Evolutionary conservation across 2,888 invertebrate species (phyloP).

Genomic region (Macrosoma leucophasiata): DNA sequence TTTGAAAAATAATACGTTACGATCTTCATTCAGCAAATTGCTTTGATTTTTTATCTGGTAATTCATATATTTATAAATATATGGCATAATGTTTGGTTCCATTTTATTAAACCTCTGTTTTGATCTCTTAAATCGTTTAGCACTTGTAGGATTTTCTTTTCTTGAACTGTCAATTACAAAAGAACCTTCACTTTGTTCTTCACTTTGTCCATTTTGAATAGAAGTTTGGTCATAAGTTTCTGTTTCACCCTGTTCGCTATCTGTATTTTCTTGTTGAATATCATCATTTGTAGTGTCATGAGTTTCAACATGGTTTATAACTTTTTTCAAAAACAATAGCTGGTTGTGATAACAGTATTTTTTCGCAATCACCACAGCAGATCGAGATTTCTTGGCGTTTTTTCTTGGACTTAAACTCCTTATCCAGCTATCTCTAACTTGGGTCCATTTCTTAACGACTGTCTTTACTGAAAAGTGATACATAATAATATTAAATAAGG

Average conservation of each 20-base stretch:
- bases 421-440: not conserved
- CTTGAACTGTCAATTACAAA: constrained; percentile 15
- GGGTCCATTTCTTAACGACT: not conserved
- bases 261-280: not conserved
- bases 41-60: constrained; percentile 17
- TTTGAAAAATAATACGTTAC: constrained; percentile 15
- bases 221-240: constrained; percentile 8
- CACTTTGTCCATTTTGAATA: constrained; percentile 8
- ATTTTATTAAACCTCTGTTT: constrained; percentile 11
- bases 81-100: constrained; percentile 15
- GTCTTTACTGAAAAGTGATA: not conserved
- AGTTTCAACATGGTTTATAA: not conserved
- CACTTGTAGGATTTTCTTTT: constrained; percentile 17
- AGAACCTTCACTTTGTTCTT: constrained; percentile 9
- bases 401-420: not conserved
- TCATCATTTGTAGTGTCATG: not conserved
- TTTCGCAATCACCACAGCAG: constrained; percentile 2
- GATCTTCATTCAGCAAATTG: constrained; percentile 15
- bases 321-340: constrained; percentile 5
- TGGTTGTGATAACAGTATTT: constrained; percentile 6
- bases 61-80: constrained; percentile 22
- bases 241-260: constrained; percentile 1
- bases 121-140: constrained; percentile 5
- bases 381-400: constrained; percentile 10
- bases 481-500: too few species aligned